Conservation (phyloP, 2,113 vertebrate species). For the Thymallus thymallus region DNA sequence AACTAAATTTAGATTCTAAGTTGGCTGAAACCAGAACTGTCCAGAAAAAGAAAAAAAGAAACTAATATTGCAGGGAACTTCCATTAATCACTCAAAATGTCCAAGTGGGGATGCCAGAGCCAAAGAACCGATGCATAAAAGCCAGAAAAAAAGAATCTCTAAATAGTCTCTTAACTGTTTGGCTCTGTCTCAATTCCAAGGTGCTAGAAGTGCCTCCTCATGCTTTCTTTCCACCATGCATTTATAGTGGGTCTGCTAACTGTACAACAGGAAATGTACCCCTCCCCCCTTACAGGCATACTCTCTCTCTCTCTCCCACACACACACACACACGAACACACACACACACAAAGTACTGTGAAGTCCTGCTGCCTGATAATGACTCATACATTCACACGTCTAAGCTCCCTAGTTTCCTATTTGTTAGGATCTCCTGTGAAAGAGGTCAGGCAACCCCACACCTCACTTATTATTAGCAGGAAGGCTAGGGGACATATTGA, state of each 20-base stretch:
- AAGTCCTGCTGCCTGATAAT: slow-evolving; percentile 1
- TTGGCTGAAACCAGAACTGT: slow-evolving; percentile 20
- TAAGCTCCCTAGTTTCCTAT: slow-evolving; percentile 10
- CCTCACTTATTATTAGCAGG: slow-evolving; percentile 26
- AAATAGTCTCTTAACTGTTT: slow-evolving; percentile 8
- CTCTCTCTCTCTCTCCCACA: neutral
- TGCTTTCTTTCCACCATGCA: slow-evolving; percentile 46
- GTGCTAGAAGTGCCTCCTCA: neutral
- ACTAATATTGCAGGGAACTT: slow-evolving; percentile 29
- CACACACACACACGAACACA: neutral
- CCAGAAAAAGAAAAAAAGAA: slow-evolving; percentile 37
- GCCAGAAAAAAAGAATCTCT: neutral
- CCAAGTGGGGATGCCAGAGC: neutral
- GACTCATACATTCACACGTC: slow-evolving; percentile 28
- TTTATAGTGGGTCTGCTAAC: slow-evolving; percentile 46
- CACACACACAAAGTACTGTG: slow-evolving; percentile 20
- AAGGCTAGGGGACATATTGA: slow-evolving; percentile 20
- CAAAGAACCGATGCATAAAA: neutral
- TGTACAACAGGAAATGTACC: slow-evolving; percentile 56
- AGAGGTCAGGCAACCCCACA: neutral
- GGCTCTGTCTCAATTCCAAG: neutral
- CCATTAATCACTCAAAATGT: slow-evolving; percentile 7
- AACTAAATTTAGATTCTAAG: slow-evolving; percentile 18
- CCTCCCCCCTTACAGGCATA: slow-evolving; percentile 38
- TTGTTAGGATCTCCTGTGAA: neutral